These are phyloP conservation scores for Parnassius apollo DNA, from an alignment of 2,888 invertebrate genomes.

Conservation along the genomic window DNA sequence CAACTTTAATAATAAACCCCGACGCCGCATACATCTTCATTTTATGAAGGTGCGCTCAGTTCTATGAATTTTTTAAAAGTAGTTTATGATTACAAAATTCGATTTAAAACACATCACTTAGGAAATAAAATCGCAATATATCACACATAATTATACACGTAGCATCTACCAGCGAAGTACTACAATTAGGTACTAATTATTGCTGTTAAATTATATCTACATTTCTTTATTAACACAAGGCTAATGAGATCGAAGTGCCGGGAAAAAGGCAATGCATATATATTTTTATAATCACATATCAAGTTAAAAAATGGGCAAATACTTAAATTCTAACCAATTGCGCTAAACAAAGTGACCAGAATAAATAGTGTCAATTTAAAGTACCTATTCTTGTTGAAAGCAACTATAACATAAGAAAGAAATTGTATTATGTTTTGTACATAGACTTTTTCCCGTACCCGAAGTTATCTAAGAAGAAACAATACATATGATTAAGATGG, in stretches of 20 bases:
- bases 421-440: slow-evolving; percentile 19
- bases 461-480: slow-evolving; percentile 64
- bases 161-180: slow-evolving; percentile 75
- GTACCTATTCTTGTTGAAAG: too few species aligned
- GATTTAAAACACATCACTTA: slow-evolving; percentile 47
- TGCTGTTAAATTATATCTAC: slow-evolving; percentile 75
- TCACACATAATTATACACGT: slow-evolving; percentile 71
- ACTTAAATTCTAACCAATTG: too few species aligned
- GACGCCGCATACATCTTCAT: slow-evolving; percentile 21
- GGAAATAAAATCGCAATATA: slow-evolving; percentile 65
- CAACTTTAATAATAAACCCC: slow-evolving; percentile 32
- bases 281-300: slow-evolving; percentile 17
- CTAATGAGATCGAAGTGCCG: slow-evolving; percentile 47
- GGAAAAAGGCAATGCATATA: slow-evolving; percentile 30
- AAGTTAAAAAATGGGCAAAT: too few species aligned
- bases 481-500: slow-evolving; percentile 69
- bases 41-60: slow-evolving; percentile 21
- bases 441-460: slow-evolving; percentile 44
- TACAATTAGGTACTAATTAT: slow-evolving; percentile 77
- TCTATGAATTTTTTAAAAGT: slow-evolving; percentile 33
- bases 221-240: slow-evolving; percentile 67
- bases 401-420: not conserved
- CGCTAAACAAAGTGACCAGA: too few species aligned
- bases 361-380: too few species aligned
- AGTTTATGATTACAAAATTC: slow-evolving; percentile 42